Base-by-base conservation (phyloP, 2,888 invertebrate species). In the Coremacera marginata region DNA sequence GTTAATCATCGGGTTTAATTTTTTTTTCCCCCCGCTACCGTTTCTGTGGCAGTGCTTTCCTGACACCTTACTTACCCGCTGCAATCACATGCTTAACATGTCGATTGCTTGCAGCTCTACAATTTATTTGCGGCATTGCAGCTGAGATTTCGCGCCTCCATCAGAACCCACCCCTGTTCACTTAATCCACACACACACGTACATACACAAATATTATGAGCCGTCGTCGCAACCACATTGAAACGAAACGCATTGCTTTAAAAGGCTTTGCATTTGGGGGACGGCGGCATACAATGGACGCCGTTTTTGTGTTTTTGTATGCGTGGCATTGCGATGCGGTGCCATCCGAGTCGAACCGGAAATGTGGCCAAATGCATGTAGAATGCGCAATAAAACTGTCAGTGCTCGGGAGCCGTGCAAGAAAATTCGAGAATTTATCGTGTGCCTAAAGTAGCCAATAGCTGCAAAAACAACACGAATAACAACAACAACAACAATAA, bases 381-480 rank as follows among this genome's bases (percentile, higher is more conserved):
- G 78, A 81, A 78, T 79, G 80, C 78, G 82, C 81, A 82, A 83
- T 83, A 82, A 83, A 83, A 82, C 81, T 82, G 81, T 82, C 83
- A 83, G 73, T 76, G 75, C 75, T 65, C 78, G 57, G 65, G 57
- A 72, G 79, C 70, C 55, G 68, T 68, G 49, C 16, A 60, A 19
- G 78, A 76, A 76, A 79, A 79, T 77, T 55, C 71, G 60, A 81
- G 77, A 80, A 83, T 83, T 83, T 83, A 83, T 82, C 82, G 81
- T 82, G 81, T 80, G 78, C 80, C 78, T 77, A 81, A 80, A 81
- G 80, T 78, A 79, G 79, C 80, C 82, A 55, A 63, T 62, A 49
- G 25, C 52, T 49, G 34, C 63, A 65, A 76, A 19, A 65, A 72
- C 60, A 62, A 76, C 16, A 37, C n/a, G 8, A 63, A 70, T n/a